phyloP scores from a whole-genome alignment of 2,888 invertebrate genomes.

The Sminthurides aquaticus region DNA sequence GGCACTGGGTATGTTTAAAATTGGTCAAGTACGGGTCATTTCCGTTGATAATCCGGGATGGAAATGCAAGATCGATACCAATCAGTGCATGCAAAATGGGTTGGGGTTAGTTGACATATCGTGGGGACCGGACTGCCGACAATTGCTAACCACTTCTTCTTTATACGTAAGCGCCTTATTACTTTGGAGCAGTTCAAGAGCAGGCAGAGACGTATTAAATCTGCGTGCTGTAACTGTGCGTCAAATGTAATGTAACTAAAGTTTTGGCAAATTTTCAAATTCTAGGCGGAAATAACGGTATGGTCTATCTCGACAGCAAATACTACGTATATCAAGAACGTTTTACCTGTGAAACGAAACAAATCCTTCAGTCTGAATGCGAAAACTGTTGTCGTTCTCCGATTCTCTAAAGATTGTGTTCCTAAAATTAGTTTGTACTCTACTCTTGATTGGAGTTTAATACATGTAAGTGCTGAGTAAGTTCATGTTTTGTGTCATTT shows the following conservation, averaged over 20 bases:
- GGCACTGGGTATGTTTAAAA: constrained; percentile 46
- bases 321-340: constrained; percentile 22
- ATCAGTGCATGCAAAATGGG: constrained; percentile 48
- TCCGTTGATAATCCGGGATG: constrained; percentile 51
- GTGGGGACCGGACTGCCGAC: constrained; percentile 53
- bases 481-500: no score
- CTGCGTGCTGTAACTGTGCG: neutral
- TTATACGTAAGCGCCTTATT: constrained; percentile 48
- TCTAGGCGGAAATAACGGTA: constrained; percentile 28
- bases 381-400: constrained; percentile 20
- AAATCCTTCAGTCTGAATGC: constrained; percentile 26
- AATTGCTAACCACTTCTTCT: constrained; percentile 52
- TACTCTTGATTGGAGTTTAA: constrained; percentile 16
- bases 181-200: no score
- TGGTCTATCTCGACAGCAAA: constrained; percentile 27
- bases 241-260: neutral
- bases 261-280: constrained; percentile 2
- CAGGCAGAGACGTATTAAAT: no score
- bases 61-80: constrained; percentile 51
- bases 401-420: constrained; percentile 10
- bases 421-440: constrained; percentile 22
- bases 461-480: constrained; percentile 7
- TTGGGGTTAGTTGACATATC: constrained; percentile 50
- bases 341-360: constrained; percentile 17
- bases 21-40: constrained; percentile 49